Conservation (phyloP, 2,888 invertebrate species). For the Drosophila mimetica region DNA sequence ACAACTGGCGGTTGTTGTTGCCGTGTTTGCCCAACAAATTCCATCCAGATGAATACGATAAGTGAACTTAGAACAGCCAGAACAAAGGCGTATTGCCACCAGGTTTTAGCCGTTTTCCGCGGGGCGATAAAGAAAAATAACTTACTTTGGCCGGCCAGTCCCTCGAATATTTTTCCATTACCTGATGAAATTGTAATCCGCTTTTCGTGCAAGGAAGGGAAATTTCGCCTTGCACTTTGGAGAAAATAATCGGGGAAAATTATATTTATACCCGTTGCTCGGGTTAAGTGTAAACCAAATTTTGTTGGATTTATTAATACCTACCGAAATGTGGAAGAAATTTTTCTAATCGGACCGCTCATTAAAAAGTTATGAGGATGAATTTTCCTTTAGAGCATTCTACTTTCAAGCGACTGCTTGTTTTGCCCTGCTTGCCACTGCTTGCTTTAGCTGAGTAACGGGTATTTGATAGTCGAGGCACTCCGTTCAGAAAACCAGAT, state of each 20-base stretch:
- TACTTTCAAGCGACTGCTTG: too few relatives aligned
- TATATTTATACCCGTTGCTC: too few relatives aligned
- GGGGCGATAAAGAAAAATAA: slow-evolving; percentile 13
- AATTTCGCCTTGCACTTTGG: not conserved
- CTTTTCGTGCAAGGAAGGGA: not conserved
- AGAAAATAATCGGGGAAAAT: not conserved
- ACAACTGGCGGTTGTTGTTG: slow-evolving; percentile 19
- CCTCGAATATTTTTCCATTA: slow-evolving; percentile 28
- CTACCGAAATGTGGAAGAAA: too few relatives aligned
- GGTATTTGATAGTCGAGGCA: too few relatives aligned
- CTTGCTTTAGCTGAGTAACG: too few relatives aligned
- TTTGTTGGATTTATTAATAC: too few relatives aligned
- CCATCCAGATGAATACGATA: slow-evolving; percentile 42
- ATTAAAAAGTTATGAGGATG: too few relatives aligned
- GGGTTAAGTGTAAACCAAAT: too few relatives aligned
- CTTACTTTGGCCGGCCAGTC: not conserved
- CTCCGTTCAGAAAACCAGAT: too few relatives aligned
- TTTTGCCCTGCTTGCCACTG: too few relatives aligned
- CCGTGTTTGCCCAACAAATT: slow-evolving; percentile 38
- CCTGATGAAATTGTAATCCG: slow-evolving; percentile 22
- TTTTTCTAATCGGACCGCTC: too few relatives aligned
- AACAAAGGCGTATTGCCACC: slow-evolving; percentile 8
- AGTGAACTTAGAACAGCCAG: slow-evolving; percentile 30
- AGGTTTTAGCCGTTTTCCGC: slow-evolving; percentile 4
- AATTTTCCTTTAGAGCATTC: too few relatives aligned